phyloP scores from a whole-genome alignment of 2,888 invertebrate genomes.

The Hemaris fuciformis region DNA sequence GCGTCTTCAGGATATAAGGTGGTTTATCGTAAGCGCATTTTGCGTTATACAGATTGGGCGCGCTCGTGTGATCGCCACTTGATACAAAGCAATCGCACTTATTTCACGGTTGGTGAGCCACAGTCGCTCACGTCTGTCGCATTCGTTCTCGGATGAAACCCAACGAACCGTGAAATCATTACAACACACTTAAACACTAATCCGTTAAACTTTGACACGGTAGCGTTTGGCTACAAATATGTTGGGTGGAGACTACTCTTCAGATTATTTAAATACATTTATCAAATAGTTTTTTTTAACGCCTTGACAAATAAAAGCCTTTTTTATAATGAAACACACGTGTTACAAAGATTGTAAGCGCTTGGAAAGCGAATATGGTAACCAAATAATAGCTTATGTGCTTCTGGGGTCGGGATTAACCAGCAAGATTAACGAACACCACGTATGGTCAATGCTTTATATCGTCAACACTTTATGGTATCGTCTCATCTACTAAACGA shows the following conservation, averaged over 20 bases:
- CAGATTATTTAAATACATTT: no score
- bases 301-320: no score
- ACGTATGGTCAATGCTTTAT: no score
- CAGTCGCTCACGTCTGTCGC: conserved; percentile 33
- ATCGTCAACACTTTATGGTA: no score
- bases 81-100: conserved; percentile 50
- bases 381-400: no score
- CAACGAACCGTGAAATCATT: conserved; percentile 57
- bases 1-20: not conserved
- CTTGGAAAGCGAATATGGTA: no score
- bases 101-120: conserved; percentile 47
- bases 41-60: not conserved
- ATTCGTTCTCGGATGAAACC: conserved; percentile 39
- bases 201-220: conserved; percentile 41
- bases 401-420: no score
- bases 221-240: not conserved
- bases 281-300: no score
- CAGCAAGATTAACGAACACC: no score
- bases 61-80: conserved; percentile 37
- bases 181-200: conserved; percentile 48
- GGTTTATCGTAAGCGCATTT: not conserved
- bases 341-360: no score
- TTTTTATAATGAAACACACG: no score
- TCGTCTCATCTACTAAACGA: no score
- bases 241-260: not conserved